Evolutionary conservation across 2,113 vertebrate species (phyloP).

Genomic region (Gulo gulo): DNA sequence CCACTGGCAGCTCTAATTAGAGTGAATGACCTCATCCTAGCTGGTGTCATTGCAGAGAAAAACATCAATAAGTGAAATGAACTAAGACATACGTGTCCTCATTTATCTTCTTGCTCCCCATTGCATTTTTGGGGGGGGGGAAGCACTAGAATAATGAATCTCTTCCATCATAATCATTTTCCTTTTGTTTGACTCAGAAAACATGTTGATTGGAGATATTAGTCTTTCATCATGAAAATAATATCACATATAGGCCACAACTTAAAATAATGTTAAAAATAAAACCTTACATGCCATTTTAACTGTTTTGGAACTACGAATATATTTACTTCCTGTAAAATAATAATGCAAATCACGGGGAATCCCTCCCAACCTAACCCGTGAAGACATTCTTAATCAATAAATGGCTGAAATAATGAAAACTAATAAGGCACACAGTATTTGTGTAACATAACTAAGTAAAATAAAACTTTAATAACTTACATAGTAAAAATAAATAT

Average conservation of each 20-base stretch:
- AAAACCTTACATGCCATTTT: slow-evolving; percentile 4
- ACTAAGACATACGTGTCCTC: neutral
- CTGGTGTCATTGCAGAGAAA: neutral
- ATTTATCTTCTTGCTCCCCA: neutral
- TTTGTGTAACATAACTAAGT: neutral
- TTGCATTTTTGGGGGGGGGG: no score
- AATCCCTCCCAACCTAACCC: neutral
- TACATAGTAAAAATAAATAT: neutral
- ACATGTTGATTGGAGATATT: neutral
- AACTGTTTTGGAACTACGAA: neutral
- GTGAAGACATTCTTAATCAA: neutral
- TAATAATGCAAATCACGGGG: neutral
- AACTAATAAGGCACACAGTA: neutral
- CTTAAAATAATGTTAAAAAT: neutral
- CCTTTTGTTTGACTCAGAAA: neutral
- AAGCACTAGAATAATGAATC: neutral
- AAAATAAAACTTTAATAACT: neutral
- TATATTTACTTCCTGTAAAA: slow-evolving; percentile 3
- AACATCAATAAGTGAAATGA: neutral
- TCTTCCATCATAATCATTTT: neutral
- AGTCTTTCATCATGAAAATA: neutral
- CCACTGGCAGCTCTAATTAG: slow-evolving; percentile 37
- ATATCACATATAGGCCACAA: neutral
- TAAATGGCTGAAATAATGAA: slow-evolving; percentile 2
- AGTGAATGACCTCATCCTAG: slow-evolving; percentile 14